Conservation (phyloP, 2,113 vertebrate genomes). For the Typhlomys cinereus region DNA sequence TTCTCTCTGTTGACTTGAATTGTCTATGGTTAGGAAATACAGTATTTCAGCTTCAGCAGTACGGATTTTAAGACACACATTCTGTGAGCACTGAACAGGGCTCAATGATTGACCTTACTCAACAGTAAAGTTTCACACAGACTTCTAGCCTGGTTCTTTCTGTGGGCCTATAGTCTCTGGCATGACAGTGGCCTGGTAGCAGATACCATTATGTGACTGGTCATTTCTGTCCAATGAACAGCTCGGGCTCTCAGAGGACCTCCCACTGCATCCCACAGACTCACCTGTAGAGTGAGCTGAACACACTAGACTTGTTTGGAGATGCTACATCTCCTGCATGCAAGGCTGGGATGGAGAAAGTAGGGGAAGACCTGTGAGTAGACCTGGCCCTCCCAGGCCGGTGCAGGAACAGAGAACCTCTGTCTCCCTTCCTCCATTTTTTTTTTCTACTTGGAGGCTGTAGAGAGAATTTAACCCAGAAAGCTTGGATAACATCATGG, state of each 20-base stretch:
- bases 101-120: neutral
- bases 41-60: neutral
- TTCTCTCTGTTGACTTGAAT: constrained; percentile 23
- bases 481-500: neutral
- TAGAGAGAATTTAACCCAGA: neutral
- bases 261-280: neutral
- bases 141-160: neutral
- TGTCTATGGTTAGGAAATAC: neutral
- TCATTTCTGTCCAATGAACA: neutral
- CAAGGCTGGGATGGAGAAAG: neutral
- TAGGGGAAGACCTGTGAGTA: neutral
- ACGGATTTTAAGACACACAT: neutral
- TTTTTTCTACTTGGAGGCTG: neutral
- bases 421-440: neutral
- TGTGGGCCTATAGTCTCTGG: neutral
- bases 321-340: neutral
- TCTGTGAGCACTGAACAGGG: neutral
- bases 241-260: neutral
- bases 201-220: neutral
- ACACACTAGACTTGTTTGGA: neutral
- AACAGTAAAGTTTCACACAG: neutral
- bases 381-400: neutral
- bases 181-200: neutral
- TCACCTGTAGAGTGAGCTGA: constrained; percentile 4
- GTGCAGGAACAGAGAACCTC: neutral